These are phyloP conservation scores for Encarsia formosa DNA, from an alignment of 2,888 invertebrate genomes.

Conservation along the genomic window DNA sequence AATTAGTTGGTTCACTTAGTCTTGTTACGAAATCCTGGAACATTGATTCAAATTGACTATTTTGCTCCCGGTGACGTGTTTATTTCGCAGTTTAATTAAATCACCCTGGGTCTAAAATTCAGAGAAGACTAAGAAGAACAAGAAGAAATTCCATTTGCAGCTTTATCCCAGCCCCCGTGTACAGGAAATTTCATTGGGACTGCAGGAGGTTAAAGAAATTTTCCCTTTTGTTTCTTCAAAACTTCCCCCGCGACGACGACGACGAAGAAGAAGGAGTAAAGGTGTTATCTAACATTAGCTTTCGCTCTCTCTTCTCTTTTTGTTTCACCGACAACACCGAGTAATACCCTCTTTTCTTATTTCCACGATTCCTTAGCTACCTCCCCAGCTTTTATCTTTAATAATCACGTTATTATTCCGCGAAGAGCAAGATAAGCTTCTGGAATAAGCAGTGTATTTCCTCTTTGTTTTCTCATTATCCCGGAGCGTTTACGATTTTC, in stretches of 20 bases:
- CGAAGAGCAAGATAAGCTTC: conserved; percentile 8
- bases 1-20: too few relatives aligned
- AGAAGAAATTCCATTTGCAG: too few relatives aligned
- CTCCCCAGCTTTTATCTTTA: conserved; percentile 2
- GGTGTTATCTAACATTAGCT: too few relatives aligned
- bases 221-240: not conserved
- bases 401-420: conserved; percentile 17
- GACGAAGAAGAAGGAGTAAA: too few relatives aligned
- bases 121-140: too few relatives aligned
- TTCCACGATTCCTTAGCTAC: not conserved
- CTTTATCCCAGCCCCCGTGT: conserved; percentile 6
- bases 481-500: conserved; percentile 1
- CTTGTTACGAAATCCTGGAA: too few relatives aligned
- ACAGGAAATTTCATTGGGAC: conserved; percentile 6
- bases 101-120: too few relatives aligned
- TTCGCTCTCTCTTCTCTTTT: not conserved
- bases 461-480: conserved; percentile 1
- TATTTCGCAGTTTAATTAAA: too few relatives aligned
- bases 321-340: conserved; percentile 8
- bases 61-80: too few relatives aligned
- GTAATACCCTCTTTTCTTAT: conserved; percentile 15
- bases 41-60: too few relatives aligned
- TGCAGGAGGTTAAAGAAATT: conserved; percentile 12
- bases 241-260: not conserved
- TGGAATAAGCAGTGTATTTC: not conserved